A percentile compares a stretch with the other conserved stretches of the same genome.
Evolutionary conservation across 1,140 invertebrate genomes (phyloP).

Genomic region (Nephotettix cincticeps): DNA sequence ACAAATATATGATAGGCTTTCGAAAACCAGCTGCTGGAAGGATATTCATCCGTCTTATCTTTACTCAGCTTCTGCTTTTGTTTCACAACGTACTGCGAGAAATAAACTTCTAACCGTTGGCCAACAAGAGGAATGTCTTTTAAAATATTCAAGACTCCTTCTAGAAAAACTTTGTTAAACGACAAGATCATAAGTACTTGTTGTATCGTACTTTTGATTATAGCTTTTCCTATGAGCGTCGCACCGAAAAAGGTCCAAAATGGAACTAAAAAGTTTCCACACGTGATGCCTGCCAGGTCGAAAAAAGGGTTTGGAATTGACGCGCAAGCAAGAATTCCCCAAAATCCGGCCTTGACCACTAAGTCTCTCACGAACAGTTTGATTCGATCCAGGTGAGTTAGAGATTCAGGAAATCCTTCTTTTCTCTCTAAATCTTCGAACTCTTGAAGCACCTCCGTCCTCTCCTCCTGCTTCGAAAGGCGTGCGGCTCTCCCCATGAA

Average conservation of each 20-base stretch:
- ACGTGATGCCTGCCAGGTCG: conserved; percentile 98
- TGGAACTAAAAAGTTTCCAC: conserved; percentile 97
- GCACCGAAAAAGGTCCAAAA: conserved; percentile 99
- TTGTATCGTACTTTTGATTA: conserved; percentile 99
- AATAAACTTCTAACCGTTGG: conserved; percentile 76
- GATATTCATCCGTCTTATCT: conserved; percentile 53
- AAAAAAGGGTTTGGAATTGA: conserved; percentile 99
- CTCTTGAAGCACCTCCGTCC: conserved; percentile 66
- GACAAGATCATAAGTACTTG: conserved; percentile 97
- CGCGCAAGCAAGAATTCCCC: conserved; percentile 96
- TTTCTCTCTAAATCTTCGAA: conserved; percentile 74
- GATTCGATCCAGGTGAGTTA: conserved; percentile 67
- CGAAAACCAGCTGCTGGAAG: conserved; percentile 62
- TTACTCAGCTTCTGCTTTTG: conserved; percentile 87
- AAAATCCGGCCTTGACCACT: conserved; percentile 94
- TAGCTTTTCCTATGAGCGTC: conserved; percentile 95
- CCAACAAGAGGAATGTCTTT: conserved; percentile 79
- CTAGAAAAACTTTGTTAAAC: conserved; percentile 89
- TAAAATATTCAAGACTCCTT: conserved; percentile 73
- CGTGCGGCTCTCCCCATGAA: conserved; percentile 96
- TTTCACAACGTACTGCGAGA: conserved; percentile 82
- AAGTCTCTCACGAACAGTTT: conserved; percentile 89
- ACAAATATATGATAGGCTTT: conserved; percentile 91
- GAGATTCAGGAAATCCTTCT: conserved; percentile 56
- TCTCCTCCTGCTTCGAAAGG: conserved; percentile 69